Base-by-base conservation (phyloP, 2,113 vertebrate species). In the Trinectes maculatus region DNA sequence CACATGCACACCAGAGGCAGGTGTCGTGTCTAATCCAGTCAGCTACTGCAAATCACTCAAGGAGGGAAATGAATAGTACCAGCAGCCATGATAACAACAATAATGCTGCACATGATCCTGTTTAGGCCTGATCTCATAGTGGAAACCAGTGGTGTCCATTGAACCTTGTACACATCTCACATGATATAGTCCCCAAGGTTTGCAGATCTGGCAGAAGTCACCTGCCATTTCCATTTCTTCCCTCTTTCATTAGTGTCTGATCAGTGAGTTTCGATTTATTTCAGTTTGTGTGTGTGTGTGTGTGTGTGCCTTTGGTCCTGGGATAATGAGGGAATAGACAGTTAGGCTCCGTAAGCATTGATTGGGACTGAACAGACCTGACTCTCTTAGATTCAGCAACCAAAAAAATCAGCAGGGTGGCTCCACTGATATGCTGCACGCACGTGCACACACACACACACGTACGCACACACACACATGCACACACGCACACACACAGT, bases 271-370 rank as follows among this genome's bases (percentile, higher is more conserved):
- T 83, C 26, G 58, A 88, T 80, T 74, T 76, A 42, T n/a, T n/a
- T 71, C 52, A 62, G 62, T 31, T 47, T 53, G 46, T 10, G 43
- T 49, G 40, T 55, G 33, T 67, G 29, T 21, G 18, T 13, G 18
- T 22, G 40, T 60, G 55, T 65, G 68, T 51, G 49, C 51, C 5
- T 37, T 47, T 29, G 43, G 31, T 66, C 66, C 51, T 31, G 6
- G 21, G 37, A 46, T 66, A 46, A 55, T 56, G 71, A 70, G 52
- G 22, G 59, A 74, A 78, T 60, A 84, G 80, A 88, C 82, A 67
- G 24, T 16, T 31, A 63, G 85, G 69, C 83, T 89, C 85, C 83
- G 31, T 12, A 42, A 62, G 51, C 85, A 91, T 91, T 86, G 89
- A 92, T 91, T 62, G 79, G 56, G 25, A 16, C 72, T 63, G 53